Conservation (phyloP, 2,888 invertebrate species). For the Sinopyrophorus schimmeli region DNA sequence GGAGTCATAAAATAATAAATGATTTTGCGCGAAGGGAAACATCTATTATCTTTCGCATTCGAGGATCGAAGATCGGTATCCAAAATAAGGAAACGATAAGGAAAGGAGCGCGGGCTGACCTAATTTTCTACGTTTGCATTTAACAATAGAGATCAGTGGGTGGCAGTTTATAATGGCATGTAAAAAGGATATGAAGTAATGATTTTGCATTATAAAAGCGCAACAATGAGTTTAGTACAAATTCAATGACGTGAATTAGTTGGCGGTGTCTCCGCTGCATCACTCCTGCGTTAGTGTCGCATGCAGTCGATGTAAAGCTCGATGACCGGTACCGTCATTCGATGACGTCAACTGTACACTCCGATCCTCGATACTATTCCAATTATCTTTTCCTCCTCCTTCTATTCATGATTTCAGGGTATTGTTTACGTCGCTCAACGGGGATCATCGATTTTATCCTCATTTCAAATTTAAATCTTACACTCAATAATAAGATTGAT, state of each 20-base stretch:
- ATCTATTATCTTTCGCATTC: too few species aligned
- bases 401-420: conserved; percentile 20
- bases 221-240: conserved; percentile 16
- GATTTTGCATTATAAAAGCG: conserved; percentile 21
- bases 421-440: background rate
- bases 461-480: too few species aligned
- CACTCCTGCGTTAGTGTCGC: conserved; percentile 25
- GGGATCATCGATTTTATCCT: conserved; percentile 12
- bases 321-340: conserved; percentile 29
- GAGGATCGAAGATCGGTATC: too few species aligned
- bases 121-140: too few species aligned
- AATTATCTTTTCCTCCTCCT: conserved; percentile 13
- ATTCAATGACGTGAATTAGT: conserved; percentile 26
- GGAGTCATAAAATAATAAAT: too few species aligned
- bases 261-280: conserved; percentile 25
- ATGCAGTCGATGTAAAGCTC: conserved; percentile 24
- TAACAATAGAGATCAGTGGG: too few species aligned
- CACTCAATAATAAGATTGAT: too few species aligned
- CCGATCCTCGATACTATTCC: conserved; percentile 1
- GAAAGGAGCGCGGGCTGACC: too few species aligned
- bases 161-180: background rate
- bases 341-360: conserved; percentile 29
- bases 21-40: too few species aligned
- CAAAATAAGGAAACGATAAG: too few species aligned
- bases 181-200: conserved; percentile 11